These are phyloP conservation scores for Ariopsis seemanni DNA, from an alignment of 2,113 vertebrate genomes.

Conservation along the genomic window DNA sequence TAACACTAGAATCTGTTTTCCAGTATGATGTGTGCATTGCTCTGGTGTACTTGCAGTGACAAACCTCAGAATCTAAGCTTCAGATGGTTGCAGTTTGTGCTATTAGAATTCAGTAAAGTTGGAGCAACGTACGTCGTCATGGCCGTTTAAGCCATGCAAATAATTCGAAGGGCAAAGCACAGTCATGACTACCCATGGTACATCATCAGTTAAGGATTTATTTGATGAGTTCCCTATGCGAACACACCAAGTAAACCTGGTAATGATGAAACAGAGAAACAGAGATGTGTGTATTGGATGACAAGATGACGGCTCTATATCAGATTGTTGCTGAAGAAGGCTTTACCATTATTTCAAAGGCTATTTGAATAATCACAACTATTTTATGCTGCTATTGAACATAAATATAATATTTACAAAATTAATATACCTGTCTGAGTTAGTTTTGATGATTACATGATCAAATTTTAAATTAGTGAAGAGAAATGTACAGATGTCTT, in stretches of 20 bases:
- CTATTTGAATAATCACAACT: background rate
- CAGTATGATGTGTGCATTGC: background rate
- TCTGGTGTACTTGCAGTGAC: background rate
- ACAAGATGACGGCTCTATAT: background rate
- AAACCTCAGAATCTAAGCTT: background rate
- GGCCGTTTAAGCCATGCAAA: background rate
- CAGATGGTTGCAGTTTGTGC: background rate
- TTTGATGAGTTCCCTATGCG: background rate
- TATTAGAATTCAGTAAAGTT: background rate
- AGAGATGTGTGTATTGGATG: background rate
- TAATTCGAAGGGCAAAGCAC: background rate
- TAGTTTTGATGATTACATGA: background rate
- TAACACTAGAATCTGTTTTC: background rate
- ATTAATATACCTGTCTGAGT: background rate
- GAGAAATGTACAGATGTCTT: background rate
- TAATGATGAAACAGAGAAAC: background rate
- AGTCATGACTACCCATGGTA: background rate
- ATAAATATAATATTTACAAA: background rate
- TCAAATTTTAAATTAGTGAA: background rate
- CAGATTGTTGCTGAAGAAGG: background rate
- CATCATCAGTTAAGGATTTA: background rate
- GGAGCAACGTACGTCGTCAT: background rate
- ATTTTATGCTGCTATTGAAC: background rate
- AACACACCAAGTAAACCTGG: background rate
- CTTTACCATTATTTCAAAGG: background rate